A percentile compares a stretch with the other conserved stretches of the same genome.
Evolutionary conservation across 2,113 vertebrate species (phyloP).

Genomic region (Actenoides hombroni): DNA sequence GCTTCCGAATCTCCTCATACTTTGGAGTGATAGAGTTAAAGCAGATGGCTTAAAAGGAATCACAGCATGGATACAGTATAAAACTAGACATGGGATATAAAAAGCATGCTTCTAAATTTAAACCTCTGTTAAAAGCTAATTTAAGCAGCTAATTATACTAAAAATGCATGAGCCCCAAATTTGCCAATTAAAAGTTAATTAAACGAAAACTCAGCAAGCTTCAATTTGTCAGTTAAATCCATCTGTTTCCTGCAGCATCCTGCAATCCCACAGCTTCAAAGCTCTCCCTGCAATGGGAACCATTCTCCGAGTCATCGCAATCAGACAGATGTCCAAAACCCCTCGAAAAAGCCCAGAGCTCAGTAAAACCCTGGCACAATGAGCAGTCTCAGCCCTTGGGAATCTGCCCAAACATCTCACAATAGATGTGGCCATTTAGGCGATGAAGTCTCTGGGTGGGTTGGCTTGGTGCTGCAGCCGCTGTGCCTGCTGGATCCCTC

Average conservation of each 20-base stretch:
- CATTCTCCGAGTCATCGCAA: neutral
- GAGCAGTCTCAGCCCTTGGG: neutral
- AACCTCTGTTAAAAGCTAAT: constrained; percentile 55
- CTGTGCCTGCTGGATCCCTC: neutral
- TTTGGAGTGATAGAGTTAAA: neutral
- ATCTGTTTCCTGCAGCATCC: constrained; percentile 59
- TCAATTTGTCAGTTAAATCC: constrained; percentile 53
- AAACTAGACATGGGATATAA: constrained; percentile 42
- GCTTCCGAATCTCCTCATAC: neutral
- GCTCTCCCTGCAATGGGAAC: neutral
- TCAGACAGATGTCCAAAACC: constrained; percentile 35
- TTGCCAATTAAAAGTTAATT: constrained; percentile 69
- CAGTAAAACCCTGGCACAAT: neutral
- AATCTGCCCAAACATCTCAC: neutral
- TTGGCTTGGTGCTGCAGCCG: neutral
- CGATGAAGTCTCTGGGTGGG: neutral
- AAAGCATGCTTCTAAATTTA: constrained; percentile 62
- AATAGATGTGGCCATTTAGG: accelerated
- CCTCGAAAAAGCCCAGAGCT: neutral
- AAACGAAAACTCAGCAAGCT: constrained; percentile 32
- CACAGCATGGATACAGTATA: neutral
- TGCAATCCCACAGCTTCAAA: constrained; percentile 37
- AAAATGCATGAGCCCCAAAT: constrained; percentile 36
- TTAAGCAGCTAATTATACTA: constrained; percentile 62
- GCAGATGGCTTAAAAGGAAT: neutral